These are phyloP conservation scores for Itoplectis maculator DNA, from an alignment of 2,888 invertebrate species.

Conservation along the genomic window DNA sequence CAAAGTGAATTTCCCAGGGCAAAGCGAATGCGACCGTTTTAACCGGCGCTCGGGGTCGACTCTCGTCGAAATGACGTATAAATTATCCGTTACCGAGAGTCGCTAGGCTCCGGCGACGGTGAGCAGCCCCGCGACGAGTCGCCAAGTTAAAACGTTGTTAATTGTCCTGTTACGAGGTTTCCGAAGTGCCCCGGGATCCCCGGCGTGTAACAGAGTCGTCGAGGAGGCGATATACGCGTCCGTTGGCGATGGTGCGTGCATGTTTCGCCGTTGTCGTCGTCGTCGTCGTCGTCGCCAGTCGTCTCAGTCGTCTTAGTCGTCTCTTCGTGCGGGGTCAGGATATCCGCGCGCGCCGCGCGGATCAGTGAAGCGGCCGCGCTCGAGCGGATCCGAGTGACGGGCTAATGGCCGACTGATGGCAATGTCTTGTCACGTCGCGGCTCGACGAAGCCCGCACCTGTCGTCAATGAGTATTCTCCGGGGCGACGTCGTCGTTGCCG, in stretches of 20 bases:
- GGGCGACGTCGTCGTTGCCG: slow-evolving; percentile 44
- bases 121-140: slow-evolving; percentile 32
- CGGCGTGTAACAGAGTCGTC: slow-evolving; percentile 43
- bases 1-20: neutral
- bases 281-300: slow-evolving; percentile 19
- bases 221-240: slow-evolving; percentile 42
- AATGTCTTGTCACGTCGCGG: slow-evolving; percentile 83
- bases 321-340: slow-evolving; percentile 46
- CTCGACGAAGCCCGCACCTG: slow-evolving; percentile 82
- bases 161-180: slow-evolving; percentile 57
- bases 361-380: slow-evolving; percentile 64
- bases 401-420: slow-evolving; percentile 83
- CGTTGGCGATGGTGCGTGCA: slow-evolving; percentile 40
- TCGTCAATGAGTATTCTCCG: slow-evolving; percentile 76
- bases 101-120: neutral
- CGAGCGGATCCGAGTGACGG: slow-evolving; percentile 72
- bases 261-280: slow-evolving; percentile 50
- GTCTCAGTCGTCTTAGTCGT: slow-evolving; percentile 23
- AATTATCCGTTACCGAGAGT: slow-evolving; percentile 6
- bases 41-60: neutral
- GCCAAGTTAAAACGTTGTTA: slow-evolving; percentile 61
- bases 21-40: neutral
- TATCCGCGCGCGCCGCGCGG: slow-evolving; percentile 66
- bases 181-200: slow-evolving; percentile 46
- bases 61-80: slow-evolving; percentile 14